Percentiles rank a stretch among this genome's conserved stretches.
These are phyloP conservation scores for Pantherophis alleghaniensis DNA, from an alignment of 2,797 vertebrate genomes.

Conservation along the genomic window DNA sequence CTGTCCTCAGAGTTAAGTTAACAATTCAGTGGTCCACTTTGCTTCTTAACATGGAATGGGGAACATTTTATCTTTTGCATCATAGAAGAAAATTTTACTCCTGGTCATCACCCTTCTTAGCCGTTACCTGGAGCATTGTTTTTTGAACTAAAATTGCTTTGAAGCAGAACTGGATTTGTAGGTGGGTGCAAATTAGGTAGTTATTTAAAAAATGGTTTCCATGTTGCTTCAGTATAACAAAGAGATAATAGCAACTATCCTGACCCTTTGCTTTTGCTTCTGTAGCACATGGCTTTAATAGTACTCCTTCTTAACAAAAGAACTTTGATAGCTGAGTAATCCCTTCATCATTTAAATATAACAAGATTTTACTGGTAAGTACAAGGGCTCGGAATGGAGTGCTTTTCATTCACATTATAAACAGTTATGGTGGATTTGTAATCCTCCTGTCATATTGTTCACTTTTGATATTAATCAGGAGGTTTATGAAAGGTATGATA, in stretches of 20 bases:
- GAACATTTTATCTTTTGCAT: neutral
- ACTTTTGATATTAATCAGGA: slow-evolving; percentile 82
- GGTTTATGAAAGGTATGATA: slow-evolving; percentile 77
- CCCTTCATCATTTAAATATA: slow-evolving; percentile 77
- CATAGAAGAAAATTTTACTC: neutral
- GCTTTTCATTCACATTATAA: slow-evolving; percentile 78
- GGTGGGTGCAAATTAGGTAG: fast-evolving
- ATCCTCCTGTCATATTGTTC: slow-evolving; percentile 79
- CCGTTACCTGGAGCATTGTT: neutral
- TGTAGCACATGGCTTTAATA: slow-evolving; percentile 71
- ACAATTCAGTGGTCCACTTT: neutral
- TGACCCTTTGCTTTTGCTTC: slow-evolving; percentile 63
- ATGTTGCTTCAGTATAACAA: slow-evolving; percentile 62
- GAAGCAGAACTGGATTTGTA: neutral
- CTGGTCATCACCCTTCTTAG: neutral
- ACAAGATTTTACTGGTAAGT: slow-evolving; percentile 79
- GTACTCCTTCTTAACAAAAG: slow-evolving; percentile 69
- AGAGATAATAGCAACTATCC: slow-evolving; percentile 66
- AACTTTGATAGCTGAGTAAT: slow-evolving; percentile 79
- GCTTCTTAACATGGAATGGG: neutral
- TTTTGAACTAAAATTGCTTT: neutral
- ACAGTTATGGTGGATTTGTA: slow-evolving; percentile 80
- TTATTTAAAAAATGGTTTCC: slow-evolving; percentile 35
- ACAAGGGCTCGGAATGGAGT: slow-evolving; percentile 73
- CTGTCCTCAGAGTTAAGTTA: neutral